A percentile compares a stretch with the other conserved stretches of the same genome.
Evolutionary conservation across 2,888 invertebrate genomes (phyloP).

Genomic region (Gari tellinella): DNA sequence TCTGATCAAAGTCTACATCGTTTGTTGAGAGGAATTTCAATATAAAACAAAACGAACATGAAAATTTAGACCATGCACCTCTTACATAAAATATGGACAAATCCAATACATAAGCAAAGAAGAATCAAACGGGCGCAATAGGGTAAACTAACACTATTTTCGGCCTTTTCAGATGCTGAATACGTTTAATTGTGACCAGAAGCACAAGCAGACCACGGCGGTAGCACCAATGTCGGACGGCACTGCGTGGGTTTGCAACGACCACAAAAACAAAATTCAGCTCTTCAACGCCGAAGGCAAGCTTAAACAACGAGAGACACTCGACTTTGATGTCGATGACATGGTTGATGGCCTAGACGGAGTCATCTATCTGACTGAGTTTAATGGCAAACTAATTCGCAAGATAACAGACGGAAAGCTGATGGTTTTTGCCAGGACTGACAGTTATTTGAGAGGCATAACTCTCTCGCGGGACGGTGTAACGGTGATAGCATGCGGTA

Average conservation of each 20-base stretch:
- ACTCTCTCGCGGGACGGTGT: slow-evolving; percentile 32
- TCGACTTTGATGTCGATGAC: slow-evolving; percentile 57
- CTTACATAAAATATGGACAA: no score
- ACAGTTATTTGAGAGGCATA: slow-evolving; percentile 50
- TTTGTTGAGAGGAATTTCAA: no score
- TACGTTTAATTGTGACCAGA: slow-evolving; percentile 51
- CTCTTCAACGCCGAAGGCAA: slow-evolving; percentile 36
- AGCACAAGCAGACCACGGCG: slow-evolving; percentile 49
- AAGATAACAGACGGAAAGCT: slow-evolving; percentile 28
- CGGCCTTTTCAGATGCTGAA: slow-evolving; percentile 30
- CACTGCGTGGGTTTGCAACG: slow-evolving; percentile 55
- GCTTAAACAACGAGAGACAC: slow-evolving; percentile 37
- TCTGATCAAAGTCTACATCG: no score
- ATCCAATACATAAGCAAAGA: no score
- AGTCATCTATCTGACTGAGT: slow-evolving; percentile 44
- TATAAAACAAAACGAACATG: no score
- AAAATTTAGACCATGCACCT: no score
- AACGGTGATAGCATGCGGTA: slow-evolving; percentile 48
- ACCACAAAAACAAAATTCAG: slow-evolving; percentile 48
- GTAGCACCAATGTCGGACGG: slow-evolving; percentile 50
- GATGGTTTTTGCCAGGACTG: slow-evolving; percentile 51
- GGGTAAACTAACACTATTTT: no score
- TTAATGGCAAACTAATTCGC: slow-evolving; percentile 51
- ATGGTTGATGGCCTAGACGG: slow-evolving; percentile 46
- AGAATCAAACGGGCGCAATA: no score